Percentiles rank a stretch among this genome's conserved stretches.
phyloP scores from a whole-genome alignment of 2,888 invertebrate species.

The Metalampra italica region DNA sequence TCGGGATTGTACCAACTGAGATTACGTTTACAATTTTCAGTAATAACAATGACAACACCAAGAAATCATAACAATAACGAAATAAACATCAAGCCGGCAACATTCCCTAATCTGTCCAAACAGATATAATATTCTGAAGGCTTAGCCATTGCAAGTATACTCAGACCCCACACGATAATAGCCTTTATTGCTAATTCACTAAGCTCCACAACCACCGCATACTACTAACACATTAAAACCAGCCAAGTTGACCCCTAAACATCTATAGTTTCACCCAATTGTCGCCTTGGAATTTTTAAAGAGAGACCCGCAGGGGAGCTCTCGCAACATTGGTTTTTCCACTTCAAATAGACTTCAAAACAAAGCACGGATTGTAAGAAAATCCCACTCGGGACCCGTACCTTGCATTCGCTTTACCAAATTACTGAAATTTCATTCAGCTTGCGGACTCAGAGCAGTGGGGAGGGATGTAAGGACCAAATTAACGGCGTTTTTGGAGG shows the following conservation, averaged over 20 bases:
- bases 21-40: conserved; percentile 1
- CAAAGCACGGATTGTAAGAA: conserved; percentile 73
- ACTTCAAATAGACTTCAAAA: conserved; percentile 60
- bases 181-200: conserved; percentile 31
- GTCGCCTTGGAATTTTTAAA: not conserved
- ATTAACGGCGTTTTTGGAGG: conserved; percentile 18
- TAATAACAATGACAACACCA: conserved; percentile 14
- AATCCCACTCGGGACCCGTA: conserved; percentile 66
- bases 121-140: conserved; percentile 45
- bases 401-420: conserved; percentile 76
- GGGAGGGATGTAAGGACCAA: conserved; percentile 15
- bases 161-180: conserved; percentile 29
- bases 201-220: conserved; percentile 33
- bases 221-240: conserved; percentile 36
- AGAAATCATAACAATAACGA: conserved; percentile 34
- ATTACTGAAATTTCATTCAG: conserved; percentile 77
- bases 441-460: conserved; percentile 58
- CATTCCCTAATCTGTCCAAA: conserved; percentile 55
- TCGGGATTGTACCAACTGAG: conserved; percentile 3
- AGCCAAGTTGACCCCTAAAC: conserved; percentile 37
- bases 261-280: conserved; percentile 12
- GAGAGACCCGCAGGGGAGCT: conserved; percentile 19
- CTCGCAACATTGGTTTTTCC: conserved; percentile 34
- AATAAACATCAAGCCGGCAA: conserved; percentile 48
- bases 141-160: conserved; percentile 28